Evolutionary conservation across 1,140 invertebrate genomes (phyloP).

Genomic region (Cyphomyrmex costatus): DNA sequence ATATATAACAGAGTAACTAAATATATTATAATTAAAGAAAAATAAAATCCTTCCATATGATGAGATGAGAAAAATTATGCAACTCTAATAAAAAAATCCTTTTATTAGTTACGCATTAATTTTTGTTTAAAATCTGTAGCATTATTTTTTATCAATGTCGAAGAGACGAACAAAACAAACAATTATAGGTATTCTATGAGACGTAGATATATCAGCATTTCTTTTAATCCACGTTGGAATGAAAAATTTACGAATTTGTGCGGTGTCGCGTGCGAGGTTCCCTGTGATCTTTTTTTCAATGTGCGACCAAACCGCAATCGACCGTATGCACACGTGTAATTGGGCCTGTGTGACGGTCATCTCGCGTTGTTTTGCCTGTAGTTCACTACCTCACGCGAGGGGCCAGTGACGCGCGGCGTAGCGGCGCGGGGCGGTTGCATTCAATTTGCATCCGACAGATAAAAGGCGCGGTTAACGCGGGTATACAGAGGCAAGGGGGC

Average conservation of each 20-base stretch:
- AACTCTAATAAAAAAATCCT: neutral
- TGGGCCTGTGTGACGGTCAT: conserved; percentile 57
- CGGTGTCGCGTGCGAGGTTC: conserved; percentile 15
- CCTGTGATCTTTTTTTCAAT: neutral
- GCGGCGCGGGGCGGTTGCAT: conserved; percentile 64
- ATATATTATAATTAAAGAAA: neutral
- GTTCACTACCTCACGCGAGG: conserved; percentile 4
- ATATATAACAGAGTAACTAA: neutral
- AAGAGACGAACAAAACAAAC: neutral
- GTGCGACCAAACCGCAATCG: conserved; percentile 64
- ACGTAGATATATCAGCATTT: neutral
- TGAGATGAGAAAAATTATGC: neutral
- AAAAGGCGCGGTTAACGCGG: conserved; percentile 70
- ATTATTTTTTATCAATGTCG: neutral
- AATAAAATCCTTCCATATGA: neutral
- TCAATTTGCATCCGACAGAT: conserved; percentile 80
- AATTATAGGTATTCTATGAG: neutral
- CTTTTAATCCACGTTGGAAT: neutral
- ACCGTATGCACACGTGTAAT: conserved; percentile 70
- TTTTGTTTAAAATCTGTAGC: neutral
- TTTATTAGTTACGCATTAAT: neutral
- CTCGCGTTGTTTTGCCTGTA: conserved; percentile 58
- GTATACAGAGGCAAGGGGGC: conserved; percentile 43
- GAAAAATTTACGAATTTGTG: conserved; percentile 50
- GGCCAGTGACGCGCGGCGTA: conserved; percentile 23